Conservation (phyloP, 2,797 vertebrate species). For the Arrhamphus sclerolepis region DNA sequence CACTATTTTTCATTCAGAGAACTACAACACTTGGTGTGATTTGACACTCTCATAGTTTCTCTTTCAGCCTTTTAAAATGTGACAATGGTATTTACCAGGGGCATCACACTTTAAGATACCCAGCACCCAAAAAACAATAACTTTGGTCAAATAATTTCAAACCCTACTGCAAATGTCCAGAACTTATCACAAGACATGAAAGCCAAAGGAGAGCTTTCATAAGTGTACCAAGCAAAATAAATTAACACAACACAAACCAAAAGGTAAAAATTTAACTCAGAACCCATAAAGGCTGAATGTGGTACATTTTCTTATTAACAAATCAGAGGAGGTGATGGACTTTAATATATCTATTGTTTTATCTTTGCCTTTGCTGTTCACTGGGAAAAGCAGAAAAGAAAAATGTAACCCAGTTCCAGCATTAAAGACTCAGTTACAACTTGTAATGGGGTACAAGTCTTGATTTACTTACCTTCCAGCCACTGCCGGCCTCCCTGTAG, state of each 20-base stretch:
- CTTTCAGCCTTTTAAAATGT: conserved; percentile 55
- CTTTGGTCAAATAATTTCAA: conserved; percentile 37
- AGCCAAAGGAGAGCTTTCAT: conserved; percentile 11
- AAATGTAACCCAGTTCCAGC: background rate
- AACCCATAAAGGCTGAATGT: too few species aligned
- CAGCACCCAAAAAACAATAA: conserved; percentile 36
- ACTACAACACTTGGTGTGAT: conserved; percentile 71
- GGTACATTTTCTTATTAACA: too few species aligned
- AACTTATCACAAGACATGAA: conserved; percentile 12
- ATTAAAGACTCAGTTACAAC: background rate
- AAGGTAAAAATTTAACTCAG: background rate
- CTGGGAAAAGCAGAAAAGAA: background rate
- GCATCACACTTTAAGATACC: conserved; percentile 45
- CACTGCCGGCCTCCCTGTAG: conserved; percentile 93
- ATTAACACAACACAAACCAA: background rate
- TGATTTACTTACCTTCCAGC: conserved; percentile 89
- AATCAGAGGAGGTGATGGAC: too few species aligned
- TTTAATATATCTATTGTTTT: background rate
- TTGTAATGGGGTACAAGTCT: background rate
- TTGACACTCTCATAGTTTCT: conserved; percentile 57
- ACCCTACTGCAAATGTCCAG: conserved; percentile 10
- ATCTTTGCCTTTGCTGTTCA: background rate
- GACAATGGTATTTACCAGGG: conserved; percentile 66
- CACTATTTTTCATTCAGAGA: conserved; percentile 62
- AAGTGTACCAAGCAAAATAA: background rate